Evolutionary conservation across 2,113 vertebrate species (phyloP), one percentile per base, ranked within the genome.

Genomic region (Alectura lathami): DNA sequence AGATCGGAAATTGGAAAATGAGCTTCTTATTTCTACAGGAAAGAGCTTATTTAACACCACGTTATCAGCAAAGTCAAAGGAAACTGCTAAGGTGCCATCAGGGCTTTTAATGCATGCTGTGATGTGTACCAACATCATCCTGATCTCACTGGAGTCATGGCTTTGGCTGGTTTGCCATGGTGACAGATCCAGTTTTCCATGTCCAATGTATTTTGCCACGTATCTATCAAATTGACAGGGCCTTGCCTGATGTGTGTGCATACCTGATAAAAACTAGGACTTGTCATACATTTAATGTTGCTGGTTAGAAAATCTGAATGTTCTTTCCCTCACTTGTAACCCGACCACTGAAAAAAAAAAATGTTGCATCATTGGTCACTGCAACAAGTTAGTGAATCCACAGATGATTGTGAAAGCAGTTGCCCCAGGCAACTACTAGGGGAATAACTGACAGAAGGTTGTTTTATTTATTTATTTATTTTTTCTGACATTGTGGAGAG

Each of bases 341-440:
- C 10, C 59, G 42, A 40, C 43, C 43, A 63, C 27, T 8, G 22
- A 7, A 67, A 74, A 80, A 73, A 42, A 76, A 26, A 29, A 23
- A 17, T 32, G 53, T 86, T 69, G 21, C 43, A 60, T 89, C 51
- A 78, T 83, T 88, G 0, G 4, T 89, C 73, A 85, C 67, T 60
- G 79, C 72, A 89, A 34, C 29, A 93, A 85, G 38, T 87, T 94
- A 0, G 0, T 91, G 78, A 85, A 93, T 89, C 84, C 67, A 43
- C 82, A 88, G 82, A 57, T 69, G 80, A 87, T 36, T 95, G 84
- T 83, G 83, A 77, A 89, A 89, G 66, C 78, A 89, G 74, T 94
- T 96, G 93, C 82, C 85, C 85, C 67, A 89, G 85, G 85, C 87
- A 96, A 80, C 82, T 91, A 42, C 67, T 36, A 38, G 63, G 67